phyloP scores from a whole-genome alignment of 2,113 vertebrate species.

The Lasiurus cinereus region DNA sequence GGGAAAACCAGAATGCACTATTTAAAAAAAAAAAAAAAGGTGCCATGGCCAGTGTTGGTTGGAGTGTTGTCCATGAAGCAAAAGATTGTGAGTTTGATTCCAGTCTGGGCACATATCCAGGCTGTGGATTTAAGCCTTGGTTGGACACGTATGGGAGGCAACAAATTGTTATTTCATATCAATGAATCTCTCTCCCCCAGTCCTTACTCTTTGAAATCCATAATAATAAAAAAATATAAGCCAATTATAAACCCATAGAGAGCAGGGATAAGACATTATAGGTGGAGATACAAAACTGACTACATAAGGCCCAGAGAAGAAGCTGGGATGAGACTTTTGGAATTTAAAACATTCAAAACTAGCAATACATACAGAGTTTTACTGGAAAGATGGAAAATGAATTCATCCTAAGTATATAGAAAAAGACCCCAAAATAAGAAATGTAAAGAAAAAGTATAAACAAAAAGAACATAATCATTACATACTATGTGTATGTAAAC shows the following conservation, averaged over 20 bases:
- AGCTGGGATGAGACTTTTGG: background rate
- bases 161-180: too few species aligned
- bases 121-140: too few species aligned
- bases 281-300: background rate
- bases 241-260: background rate
- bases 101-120: too few species aligned
- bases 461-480: background rate
- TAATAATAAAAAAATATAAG: background rate
- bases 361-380: background rate
- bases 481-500: background rate
- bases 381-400: background rate
- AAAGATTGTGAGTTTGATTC: too few species aligned
- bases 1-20: background rate
- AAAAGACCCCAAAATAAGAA: background rate
- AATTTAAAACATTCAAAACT: constrained; percentile 3
- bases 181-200: too few species aligned
- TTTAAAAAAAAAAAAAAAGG: background rate
- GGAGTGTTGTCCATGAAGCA: too few species aligned
- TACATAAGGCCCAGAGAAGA: background rate
- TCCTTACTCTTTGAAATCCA: too few species aligned
- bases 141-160: too few species aligned
- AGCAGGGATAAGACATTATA: background rate
- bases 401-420: background rate
- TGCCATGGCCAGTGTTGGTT: too few species aligned
- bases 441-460: background rate